Base-by-base conservation (phyloP, 2,797 vertebrate genomes). In the Sebastes steindachneri region DNA sequence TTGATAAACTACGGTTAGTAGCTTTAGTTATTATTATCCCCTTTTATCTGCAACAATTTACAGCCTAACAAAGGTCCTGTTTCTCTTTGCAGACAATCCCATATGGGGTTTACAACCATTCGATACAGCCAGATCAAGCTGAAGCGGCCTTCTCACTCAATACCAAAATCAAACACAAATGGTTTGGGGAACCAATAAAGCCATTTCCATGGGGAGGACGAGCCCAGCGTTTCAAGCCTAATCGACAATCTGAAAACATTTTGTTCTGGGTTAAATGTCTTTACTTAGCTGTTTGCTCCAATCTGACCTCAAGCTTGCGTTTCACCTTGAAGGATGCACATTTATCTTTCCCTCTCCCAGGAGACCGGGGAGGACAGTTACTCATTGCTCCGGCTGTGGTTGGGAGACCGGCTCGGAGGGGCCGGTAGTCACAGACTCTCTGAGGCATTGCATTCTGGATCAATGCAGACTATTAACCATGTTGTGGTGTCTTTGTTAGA, bases 391-490 rank as follows among this genome's bases (percentile, higher is more conserved):
- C 45, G 17, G 55, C 77, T 65, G 75, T 29, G 71, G 70, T 83
- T 5, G 9, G 64, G 35, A 73, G 80, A 90, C 23, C 35, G 12
- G 66, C 70, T 79, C 17, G 1, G 5, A 74, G 14, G 68, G 71
- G 29, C 37, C 41, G 31, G 54, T 51, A 14, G 60, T 85, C 74
- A 41, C 66, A 69, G 70, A 77, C 58, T 72, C 79, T 82, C 81
- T 55, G 41, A 70, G 45, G 73, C 54, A 71, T 48, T 82, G 75
- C 48, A 60, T 57, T 67, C 29, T 67, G 77, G 85, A 93, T 93
- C 89, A 88, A 91, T 93, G 83, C 70, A 31, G 73, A n/a, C 76
- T 68, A 89, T 86, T 80, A 88, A 82, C 68, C 54, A 37, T 59
- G 78, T 71, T 82, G 48, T 66, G 33, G 51, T 69, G 73, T 76